Conservation (phyloP, 2,797 vertebrate species). For the Schizothorax lantsangensis region DNA sequence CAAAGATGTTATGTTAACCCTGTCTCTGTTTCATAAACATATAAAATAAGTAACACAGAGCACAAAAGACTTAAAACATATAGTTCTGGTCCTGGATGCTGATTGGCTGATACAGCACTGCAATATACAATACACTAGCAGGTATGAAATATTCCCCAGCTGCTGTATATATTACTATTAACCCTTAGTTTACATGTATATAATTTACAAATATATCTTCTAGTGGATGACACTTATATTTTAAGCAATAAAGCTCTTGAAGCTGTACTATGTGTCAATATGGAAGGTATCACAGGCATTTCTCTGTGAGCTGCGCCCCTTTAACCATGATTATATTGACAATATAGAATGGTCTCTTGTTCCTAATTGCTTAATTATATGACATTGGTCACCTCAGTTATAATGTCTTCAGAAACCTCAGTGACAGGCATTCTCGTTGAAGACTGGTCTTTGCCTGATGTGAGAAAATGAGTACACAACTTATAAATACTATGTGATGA, state of each 20-base stretch:
- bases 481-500: not conserved
- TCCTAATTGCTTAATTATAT: not conserved
- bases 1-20: not conserved
- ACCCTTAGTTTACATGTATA: not conserved
- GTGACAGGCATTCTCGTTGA: constrained; percentile 66
- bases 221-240: not conserved
- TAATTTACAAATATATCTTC: not conserved
- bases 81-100: not conserved
- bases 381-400: constrained; percentile 68
- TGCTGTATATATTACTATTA: not conserved
- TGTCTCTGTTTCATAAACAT: not conserved
- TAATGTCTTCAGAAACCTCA: constrained; percentile 66
- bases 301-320: not conserved
- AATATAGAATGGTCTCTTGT: not conserved
- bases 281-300: not conserved
- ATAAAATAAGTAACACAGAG: not conserved
- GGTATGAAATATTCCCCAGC: not conserved
- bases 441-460: constrained; percentile 62
- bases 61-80: not conserved
- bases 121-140: not conserved
- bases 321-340: not conserved
- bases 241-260: not conserved
- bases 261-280: not conserved
- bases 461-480: not conserved
- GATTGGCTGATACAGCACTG: not conserved